phyloP scores from a whole-genome alignment of 2,888 invertebrate genomes.

The Cosmorhoe ocellata region DNA sequence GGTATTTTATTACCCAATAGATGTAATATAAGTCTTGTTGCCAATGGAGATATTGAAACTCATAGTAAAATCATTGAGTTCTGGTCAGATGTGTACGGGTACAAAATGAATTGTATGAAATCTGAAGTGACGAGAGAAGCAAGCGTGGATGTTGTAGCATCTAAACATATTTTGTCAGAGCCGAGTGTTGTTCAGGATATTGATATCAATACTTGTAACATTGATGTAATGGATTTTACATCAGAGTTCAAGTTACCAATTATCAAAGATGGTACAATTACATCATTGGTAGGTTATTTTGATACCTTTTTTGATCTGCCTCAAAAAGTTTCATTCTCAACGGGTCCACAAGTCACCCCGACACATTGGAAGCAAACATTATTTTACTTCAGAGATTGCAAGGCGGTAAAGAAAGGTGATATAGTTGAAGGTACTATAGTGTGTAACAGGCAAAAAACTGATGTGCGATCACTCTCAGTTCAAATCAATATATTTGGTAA shows the following conservation, averaged over 20 bases:
- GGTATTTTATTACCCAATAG: constrained; percentile 92
- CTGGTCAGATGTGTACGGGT: constrained; percentile 97
- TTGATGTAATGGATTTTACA: constrained; percentile 87
- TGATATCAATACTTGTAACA: constrained; percentile 88
- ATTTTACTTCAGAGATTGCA: constrained; percentile 90
- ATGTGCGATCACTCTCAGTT: constrained; percentile 88
- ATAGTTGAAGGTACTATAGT: constrained; percentile 85
- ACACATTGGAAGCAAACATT: constrained; percentile 99
- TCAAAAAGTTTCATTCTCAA: constrained; percentile 86
- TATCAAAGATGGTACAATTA: constrained; percentile 85
- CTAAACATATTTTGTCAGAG: constrained; percentile 85
- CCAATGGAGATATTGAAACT: constrained; percentile 88
- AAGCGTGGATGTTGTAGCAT: constrained; percentile 74
- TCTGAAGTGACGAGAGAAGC: constrained; percentile 90
- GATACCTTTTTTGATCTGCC: constrained; percentile 92
- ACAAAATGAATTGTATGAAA: constrained; percentile 96
- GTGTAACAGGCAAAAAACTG: constrained; percentile 88
- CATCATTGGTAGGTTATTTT: constrained; percentile 95
- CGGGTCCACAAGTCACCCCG: constrained; percentile 87
- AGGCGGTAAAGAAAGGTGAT: constrained; percentile 86
- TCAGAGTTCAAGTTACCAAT: constrained; percentile 86
- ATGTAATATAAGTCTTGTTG: constrained; percentile 91
- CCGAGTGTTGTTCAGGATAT: constrained; percentile 86
- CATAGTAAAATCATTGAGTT: constrained; percentile 89
- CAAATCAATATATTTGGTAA: constrained; percentile 85